These are phyloP conservation scores for Mythimna lalbum DNA, from an alignment of 2,888 invertebrate species.

Conservation along the genomic window DNA sequence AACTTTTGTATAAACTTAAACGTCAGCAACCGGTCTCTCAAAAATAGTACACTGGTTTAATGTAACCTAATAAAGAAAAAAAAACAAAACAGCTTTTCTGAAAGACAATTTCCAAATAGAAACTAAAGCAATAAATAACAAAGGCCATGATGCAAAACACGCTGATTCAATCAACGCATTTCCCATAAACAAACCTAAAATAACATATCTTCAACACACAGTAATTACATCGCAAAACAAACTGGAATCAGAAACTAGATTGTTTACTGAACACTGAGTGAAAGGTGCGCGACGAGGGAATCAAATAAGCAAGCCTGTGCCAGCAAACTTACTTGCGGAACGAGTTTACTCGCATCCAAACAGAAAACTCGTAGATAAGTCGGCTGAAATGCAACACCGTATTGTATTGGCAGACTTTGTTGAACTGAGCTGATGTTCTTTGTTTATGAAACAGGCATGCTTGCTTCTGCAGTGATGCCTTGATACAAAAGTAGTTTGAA, in stretches of 20 bases:
- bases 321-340: conserved; percentile 57
- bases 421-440: conserved; percentile 29
- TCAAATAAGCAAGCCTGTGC: conserved; percentile 53
- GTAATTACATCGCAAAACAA: conserved; percentile 33
- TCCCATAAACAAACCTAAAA: conserved; percentile 14
- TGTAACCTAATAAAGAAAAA: too few species aligned
- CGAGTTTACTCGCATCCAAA: conserved; percentile 51
- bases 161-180: neutral
- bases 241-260: conserved; percentile 22
- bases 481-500: conserved; percentile 7
- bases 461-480: conserved; percentile 6
- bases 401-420: conserved; percentile 45
- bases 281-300: conserved; percentile 43
- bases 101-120: conserved; percentile 17
- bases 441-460: conserved; percentile 24
- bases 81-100: neutral
- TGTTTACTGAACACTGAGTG: conserved; percentile 30
- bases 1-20: too few species aligned
- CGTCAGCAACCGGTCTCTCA: too few species aligned
- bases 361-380: conserved; percentile 43
- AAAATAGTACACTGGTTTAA: too few species aligned
- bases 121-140: conserved; percentile 2
- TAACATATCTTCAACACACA: conserved; percentile 10
- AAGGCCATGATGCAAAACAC: conserved; percentile 6
- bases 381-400: conserved; percentile 47